Evolutionary conservation across 2,113 vertebrate genomes (phyloP).

Genomic region (Clinocottus analis): DNA sequence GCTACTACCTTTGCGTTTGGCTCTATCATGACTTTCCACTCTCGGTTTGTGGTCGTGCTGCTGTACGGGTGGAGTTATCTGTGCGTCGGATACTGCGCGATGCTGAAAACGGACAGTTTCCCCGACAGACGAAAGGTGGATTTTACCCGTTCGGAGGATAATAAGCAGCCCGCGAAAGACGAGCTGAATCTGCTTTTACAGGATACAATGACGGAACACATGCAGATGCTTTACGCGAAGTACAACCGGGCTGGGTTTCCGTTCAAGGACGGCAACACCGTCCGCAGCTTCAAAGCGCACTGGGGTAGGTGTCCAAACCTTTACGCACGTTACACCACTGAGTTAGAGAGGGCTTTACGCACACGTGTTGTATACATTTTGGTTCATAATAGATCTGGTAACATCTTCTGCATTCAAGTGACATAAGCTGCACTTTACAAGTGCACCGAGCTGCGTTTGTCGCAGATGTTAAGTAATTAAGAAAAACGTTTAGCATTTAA

Average conservation of each 20-base stretch:
- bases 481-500: background rate
- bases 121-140: slow-evolving; percentile 64
- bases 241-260: slow-evolving; percentile 83
- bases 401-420: background rate
- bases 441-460: background rate
- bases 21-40: slow-evolving; percentile 81
- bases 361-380: background rate
- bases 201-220: slow-evolving; percentile 91
- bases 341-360: background rate
- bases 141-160: slow-evolving; percentile 53
- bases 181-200: slow-evolving; percentile 61
- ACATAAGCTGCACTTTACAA: background rate
- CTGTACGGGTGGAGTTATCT: slow-evolving; percentile 85
- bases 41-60: slow-evolving; percentile 78
- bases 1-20: background rate
- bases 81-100: slow-evolving; percentile 81
- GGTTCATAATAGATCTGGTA: background rate
- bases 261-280: slow-evolving; percentile 90
- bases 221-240: slow-evolving; percentile 91
- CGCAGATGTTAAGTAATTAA: background rate
- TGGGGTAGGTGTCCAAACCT: slow-evolving; percentile 77
- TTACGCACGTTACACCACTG: slow-evolving; percentile 27
- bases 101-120: slow-evolving; percentile 68
- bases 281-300: slow-evolving; percentile 88
- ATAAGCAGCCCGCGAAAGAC: slow-evolving; percentile 39